Evolutionary conservation across 2,797 vertebrate genomes (phyloP).

Genomic region (Xenentodon cancila): DNA sequence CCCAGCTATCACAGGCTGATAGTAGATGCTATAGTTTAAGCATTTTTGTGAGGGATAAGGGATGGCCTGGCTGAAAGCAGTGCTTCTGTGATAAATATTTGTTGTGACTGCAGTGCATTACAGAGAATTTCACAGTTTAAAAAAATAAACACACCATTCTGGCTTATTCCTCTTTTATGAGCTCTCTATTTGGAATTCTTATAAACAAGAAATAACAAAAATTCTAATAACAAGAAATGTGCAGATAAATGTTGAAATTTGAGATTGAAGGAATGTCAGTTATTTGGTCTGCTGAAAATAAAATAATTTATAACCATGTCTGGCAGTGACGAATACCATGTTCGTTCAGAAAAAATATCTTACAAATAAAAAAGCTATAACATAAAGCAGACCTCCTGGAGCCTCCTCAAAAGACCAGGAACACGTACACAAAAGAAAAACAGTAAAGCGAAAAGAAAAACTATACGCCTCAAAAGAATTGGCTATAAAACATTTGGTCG

Average conservation of each 20-base stretch:
- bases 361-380: conserved; percentile 38
- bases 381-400: conserved; percentile 33
- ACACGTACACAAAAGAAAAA: neutral
- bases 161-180: conserved; percentile 2
- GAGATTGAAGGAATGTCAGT: conserved; percentile 69
- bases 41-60: conserved; percentile 33
- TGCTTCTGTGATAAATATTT: conserved; percentile 50
- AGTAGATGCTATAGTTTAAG: conserved; percentile 40
- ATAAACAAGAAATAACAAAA: conserved; percentile 3
- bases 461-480: conserved; percentile 7
- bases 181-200: neutral
- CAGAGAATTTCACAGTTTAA: conserved; percentile 68
- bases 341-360: conserved; percentile 26
- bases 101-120: conserved; percentile 63
- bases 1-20: conserved; percentile 23
- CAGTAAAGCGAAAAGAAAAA: conserved; percentile 28
- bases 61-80: conserved; percentile 29
- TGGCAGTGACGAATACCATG: conserved; percentile 43
- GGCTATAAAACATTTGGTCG: conserved; percentile 36
- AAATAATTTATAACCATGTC: conserved; percentile 53
- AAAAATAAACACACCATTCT: conserved; percentile 32
- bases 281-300: conserved; percentile 72
- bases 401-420: too few species aligned
- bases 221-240: conserved; percentile 36
- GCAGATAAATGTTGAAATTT: conserved; percentile 49